Base-by-base conservation (phyloP, 2,797 vertebrate genomes). In the Characodon lateralis region DNA sequence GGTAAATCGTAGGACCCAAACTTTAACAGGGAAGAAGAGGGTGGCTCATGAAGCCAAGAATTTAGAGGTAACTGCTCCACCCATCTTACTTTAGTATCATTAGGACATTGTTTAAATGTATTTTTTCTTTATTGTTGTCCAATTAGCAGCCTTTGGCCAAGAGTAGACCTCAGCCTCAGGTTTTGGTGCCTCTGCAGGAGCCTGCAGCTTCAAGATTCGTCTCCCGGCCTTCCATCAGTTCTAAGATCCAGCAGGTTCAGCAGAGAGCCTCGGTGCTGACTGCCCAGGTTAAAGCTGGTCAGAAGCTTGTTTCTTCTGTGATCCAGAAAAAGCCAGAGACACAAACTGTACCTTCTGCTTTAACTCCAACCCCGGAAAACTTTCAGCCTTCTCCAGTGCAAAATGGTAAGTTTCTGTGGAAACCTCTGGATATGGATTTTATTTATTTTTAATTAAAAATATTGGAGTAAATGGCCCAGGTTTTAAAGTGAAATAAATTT, bases 21-120 rank as follows among this genome's bases (percentile, higher is more conserved):
- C 59, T 20, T 16, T 81, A 31, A 39, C 85, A 73, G 90, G 82
- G 72, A 89, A 88, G 76, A 96, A 90, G 86, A 95, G 95, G 85
- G 91, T 95, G 58, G 92, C 94, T 72, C 94, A 95, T 75, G 84
- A 84, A 39, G 81, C 90, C 74, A 95, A 93, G 90, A 84, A 88
- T 82, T 24, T 85, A 78, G 94, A 96, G 93, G 94, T 96, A 89
- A 22, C 41, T 51, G 6, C 13, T 4, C 26, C 3, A 35, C 1
- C 3, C 9, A 20, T 48, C 0, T 16, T 5, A 20, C 24, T 18
- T 55, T 0, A 66, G 0, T 63, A 35, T 5, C 28, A 2, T 26
- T 50, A 31, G 5, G 20, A 1, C 16, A 22, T 10, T 16, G 18
- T 43, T 73, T 3, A 20, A 22, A 24, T 6, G 26, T 24, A 46